Base-by-base conservation (phyloP, 2,797 vertebrate genomes). In the Peromyscus nudipes region DNA sequence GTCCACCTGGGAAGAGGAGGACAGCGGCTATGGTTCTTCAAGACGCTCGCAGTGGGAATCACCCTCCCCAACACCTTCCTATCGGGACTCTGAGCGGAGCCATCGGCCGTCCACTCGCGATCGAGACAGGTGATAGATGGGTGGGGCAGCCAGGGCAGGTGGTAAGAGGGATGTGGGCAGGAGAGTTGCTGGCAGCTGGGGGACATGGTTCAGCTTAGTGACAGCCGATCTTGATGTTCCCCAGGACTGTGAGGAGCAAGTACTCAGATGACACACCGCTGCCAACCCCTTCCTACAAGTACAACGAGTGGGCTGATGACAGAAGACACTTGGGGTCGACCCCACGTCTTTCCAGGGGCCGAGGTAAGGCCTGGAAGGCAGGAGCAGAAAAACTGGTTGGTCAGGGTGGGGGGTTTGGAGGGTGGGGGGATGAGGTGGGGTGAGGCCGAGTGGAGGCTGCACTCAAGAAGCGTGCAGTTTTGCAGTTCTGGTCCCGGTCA, bases 291-390 rank as follows among this genome's bases (percentile, higher is more conserved):
- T 99, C 99, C 0, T 99, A 99, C 98, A 99, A 99, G 96, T 99
- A 99, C 98, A 99, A 99, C 0, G 99, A 99, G 73, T 99, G 99
- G 99, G 99, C 99, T 14, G 99, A 99, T n/a, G 99, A 99, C 97
- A 99, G 99, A 90, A 99, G 98, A 90, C 99, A 99, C 97, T 97
- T 99, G 88, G 99, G 99, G 2, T 99, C 99, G 21, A 99, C 99
- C 0, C 99, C 99, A 0, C 99, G 99, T 60, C 99, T 99, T 79
- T 99, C 99, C 76, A 99, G 99, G 98, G 99, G 99, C 76, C 99
- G 99, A 99, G 99, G 99, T 99, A 96, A 96, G 75, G 40, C 4
- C 6, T 60, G 6, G 8, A n/a, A 31, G 14, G 5, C 0, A 3
- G 31, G 46, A 6, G 1, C 8, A 75, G 91, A 21, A 13, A 3